Percentiles rank a stretch among this genome's conserved stretches.
These are phyloP conservation scores for Strigamia maritima DNA, from an alignment of 2,888 invertebrate genomes.

Conservation along the genomic window DNA sequence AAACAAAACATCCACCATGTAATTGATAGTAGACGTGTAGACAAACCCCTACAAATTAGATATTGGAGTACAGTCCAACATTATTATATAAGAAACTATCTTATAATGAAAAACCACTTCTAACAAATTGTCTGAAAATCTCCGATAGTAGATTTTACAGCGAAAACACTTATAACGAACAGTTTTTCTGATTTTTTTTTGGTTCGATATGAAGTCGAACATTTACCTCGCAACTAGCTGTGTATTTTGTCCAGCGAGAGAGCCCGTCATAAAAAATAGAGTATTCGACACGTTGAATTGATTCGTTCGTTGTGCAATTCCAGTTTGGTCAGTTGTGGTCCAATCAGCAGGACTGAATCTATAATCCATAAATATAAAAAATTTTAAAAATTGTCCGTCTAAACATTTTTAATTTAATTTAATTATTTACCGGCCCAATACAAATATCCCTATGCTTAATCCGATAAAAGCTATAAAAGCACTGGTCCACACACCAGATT, in stretches of 20 bases:
- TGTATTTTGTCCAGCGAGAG: slow-evolving; percentile 57
- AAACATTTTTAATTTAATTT: not conserved
- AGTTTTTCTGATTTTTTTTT: not conserved
- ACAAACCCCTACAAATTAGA: slow-evolving; percentile 65
- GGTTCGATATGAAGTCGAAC: no score
- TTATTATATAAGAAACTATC: no score
- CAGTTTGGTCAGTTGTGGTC: slow-evolving; percentile 48
- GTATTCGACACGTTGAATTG: slow-evolving; percentile 55
- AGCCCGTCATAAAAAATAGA: slow-evolving; percentile 58
- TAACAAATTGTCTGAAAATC: no score
- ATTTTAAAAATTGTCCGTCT: slow-evolving; percentile 48
- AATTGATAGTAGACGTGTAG: slow-evolving; percentile 81
- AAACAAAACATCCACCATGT: slow-evolving; percentile 93
- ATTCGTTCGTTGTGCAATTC: slow-evolving; percentile 54
- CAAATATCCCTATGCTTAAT: slow-evolving; percentile 49
- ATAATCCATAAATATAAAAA: not conserved
- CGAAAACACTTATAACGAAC: no score
- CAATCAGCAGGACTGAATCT: slow-evolving; percentile 26
- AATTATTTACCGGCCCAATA: slow-evolving; percentile 51
- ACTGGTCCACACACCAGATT: slow-evolving; percentile 45
- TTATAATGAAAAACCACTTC: no score
- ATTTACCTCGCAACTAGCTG: slow-evolving; percentile 46
- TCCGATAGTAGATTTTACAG: no score
- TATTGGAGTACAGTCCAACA: not conserved
- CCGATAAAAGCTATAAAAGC: slow-evolving; percentile 46